These are phyloP conservation scores for Barbus barbus DNA, from an alignment of 2,113 vertebrate species.

Conservation along the genomic window DNA sequence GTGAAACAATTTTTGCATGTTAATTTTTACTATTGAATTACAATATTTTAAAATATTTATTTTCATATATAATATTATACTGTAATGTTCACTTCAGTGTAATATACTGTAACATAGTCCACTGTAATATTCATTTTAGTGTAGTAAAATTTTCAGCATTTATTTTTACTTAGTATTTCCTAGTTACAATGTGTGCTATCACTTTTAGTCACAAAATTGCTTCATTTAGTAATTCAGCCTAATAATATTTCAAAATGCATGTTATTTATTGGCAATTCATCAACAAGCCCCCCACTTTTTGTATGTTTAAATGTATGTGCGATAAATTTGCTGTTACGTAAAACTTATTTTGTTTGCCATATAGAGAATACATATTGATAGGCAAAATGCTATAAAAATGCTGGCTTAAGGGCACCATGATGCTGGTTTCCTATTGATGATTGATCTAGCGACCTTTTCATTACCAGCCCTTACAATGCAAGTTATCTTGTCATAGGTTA, in stretches of 20 bases:
- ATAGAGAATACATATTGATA: not conserved
- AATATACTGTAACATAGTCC: not conserved
- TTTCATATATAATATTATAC: not conserved
- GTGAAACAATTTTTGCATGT: not conserved
- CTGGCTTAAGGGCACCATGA: not conserved
- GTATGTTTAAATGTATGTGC: not conserved
- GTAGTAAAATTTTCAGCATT: not conserved
- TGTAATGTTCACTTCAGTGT: not conserved
- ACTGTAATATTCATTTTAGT: not conserved
- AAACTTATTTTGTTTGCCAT: not conserved
- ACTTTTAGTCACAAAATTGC: no score
- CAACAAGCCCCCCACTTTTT: no score
- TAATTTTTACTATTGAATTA: not conserved
- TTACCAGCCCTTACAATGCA: not conserved
- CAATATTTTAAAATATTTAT: not conserved
- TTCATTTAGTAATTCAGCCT: not conserved
- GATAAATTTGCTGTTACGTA: not conserved
- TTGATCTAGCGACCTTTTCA: not conserved
- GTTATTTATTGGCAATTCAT: not conserved
- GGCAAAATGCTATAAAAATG: not conserved
- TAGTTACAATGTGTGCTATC: not conserved
- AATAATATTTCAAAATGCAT: not conserved
- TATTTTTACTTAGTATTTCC: not conserved
- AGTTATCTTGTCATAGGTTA: not conserved
- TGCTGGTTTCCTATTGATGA: not conserved